A percentile compares a stretch with the other conserved stretches of the same genome.
phyloP scores from a whole-genome alignment of 2,797 vertebrate species.

The Ciconia nigra region DNA sequence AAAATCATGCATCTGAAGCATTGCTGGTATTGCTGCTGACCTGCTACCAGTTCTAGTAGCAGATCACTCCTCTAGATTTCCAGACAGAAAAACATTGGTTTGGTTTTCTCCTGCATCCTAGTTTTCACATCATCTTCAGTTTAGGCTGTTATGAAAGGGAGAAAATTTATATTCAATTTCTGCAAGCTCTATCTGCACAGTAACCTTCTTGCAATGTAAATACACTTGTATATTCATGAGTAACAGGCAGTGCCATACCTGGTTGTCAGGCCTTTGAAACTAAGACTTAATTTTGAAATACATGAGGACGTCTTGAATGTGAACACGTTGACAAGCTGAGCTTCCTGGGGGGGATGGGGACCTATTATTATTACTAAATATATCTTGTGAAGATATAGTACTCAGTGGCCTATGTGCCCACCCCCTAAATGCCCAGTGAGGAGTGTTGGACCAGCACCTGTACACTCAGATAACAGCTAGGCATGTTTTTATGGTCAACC shows the following conservation, averaged over 20 bases:
- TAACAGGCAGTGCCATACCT: not conserved
- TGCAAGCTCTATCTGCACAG: not conserved
- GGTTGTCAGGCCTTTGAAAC: not conserved
- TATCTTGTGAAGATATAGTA: not conserved
- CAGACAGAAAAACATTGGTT: not conserved
- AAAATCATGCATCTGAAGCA: not conserved
- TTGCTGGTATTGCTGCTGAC: not conserved
- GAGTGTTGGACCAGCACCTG: not conserved
- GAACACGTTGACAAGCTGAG: not conserved
- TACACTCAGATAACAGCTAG: not conserved
- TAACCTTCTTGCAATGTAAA: not conserved
- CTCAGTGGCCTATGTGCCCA: not conserved
- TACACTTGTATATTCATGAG: not conserved
- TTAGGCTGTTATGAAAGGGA: not conserved
- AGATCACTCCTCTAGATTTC: not conserved
- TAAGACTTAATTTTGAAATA: not conserved
- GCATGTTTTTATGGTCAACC: not conserved
- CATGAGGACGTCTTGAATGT: not conserved
- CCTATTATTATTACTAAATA: not conserved
- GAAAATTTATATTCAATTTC: not conserved
- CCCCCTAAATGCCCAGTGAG: not conserved
- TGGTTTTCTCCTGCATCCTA: not conserved
- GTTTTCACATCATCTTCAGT: not conserved
- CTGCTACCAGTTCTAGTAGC: not conserved
- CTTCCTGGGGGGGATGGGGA: rapidly evolving